Base-by-base conservation (phyloP, 2,113 vertebrate genomes). In the Tupaia tana region DNA sequence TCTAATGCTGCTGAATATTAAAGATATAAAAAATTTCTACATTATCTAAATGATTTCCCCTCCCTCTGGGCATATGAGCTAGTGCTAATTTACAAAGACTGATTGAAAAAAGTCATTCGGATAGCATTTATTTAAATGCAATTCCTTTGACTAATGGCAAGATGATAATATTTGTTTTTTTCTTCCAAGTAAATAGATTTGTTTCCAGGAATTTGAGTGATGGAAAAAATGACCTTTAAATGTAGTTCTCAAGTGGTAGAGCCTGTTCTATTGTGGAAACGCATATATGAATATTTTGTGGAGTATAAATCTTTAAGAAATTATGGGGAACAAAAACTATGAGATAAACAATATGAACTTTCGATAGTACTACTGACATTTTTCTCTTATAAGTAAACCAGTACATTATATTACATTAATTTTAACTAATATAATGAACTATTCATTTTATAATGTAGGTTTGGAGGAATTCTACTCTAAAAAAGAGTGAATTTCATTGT, bases 71-170 rank as follows among this genome's bases (percentile, higher is more conserved):
- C 64, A 58, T 83, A 93, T 56, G 25, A 92, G 24, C 81, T 78
- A 87, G 61, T 95, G 64, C 20, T 94, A 82, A 94, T 96, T 94
- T 96, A 56, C 24, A 83, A 93, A 83, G n/a, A 14, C 54, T 86
- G 58, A n/a, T 75, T 81, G 29, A 59, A 88, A 64, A 54, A 95
- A 82, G 67, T 64, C 16, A 82, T 77, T 95, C 96, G 89, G 86
- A 86, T 93, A 78, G 20, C 79, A 94, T 83, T 96, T 96, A 92
- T 92, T 96, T 92, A 96, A 95, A 94, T 90, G 54, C 63, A 95
- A 88, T 27, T 84, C 85, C 87, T 94, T 94, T 95, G 87, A 89
- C 75, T 93, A 96, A 93, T 89, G 43, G 73, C 67, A 95, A 97
- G 74, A 93, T 86, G 59, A 95, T 90, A 93, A 31, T 64, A 94